Conservation (phyloP, 2,888 invertebrate genomes). For the Agapostemon virescens region DNA sequence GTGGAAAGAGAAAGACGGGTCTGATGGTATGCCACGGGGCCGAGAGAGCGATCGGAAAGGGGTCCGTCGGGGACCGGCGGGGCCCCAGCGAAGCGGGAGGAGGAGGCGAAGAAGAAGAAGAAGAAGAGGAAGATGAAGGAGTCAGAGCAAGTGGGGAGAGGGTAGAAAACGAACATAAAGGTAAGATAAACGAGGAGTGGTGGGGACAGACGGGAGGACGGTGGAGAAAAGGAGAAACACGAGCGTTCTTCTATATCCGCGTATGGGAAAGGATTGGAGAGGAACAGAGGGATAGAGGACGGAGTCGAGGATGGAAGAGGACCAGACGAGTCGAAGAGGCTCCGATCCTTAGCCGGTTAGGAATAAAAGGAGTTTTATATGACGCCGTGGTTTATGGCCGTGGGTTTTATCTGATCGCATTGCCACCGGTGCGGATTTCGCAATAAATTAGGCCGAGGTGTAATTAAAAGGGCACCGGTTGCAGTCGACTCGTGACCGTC, state of each 20-base stretch:
- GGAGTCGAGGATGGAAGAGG: conserved; percentile 13
- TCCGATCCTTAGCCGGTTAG: conserved; percentile 64
- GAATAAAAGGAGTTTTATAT: conserved; percentile 76
- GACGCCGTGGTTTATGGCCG: conserved; percentile 77
- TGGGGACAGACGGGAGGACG: conserved; percentile 28
- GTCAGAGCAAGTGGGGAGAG: conserved; percentile 28
- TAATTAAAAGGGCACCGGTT: conserved; percentile 76
- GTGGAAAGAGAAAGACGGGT: conserved; percentile 64
- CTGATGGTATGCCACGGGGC: conserved; percentile 64
- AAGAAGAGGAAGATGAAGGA: conserved; percentile 42
- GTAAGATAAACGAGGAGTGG: conserved; percentile 46
- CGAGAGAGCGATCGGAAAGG: conserved; percentile 56
- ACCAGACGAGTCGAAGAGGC: conserved; percentile 52
- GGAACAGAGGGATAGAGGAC: not conserved
- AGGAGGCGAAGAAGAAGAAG: conserved; percentile 25
- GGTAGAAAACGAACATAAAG: conserved; percentile 34
- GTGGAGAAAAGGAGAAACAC: conserved; percentile 51
- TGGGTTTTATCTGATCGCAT: conserved; percentile 78
- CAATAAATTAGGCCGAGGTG: conserved; percentile 76
- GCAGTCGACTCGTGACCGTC: conserved; percentile 64
- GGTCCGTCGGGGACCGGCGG: not conserved
- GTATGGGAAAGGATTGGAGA: conserved; percentile 68
- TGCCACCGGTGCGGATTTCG: conserved; percentile 79
- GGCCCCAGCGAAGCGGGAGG: conserved; percentile 9
- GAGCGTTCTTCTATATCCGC: conserved; percentile 58